phyloP scores from a whole-genome alignment of 2,797 vertebrate species.

The Nothura maculosa region DNA sequence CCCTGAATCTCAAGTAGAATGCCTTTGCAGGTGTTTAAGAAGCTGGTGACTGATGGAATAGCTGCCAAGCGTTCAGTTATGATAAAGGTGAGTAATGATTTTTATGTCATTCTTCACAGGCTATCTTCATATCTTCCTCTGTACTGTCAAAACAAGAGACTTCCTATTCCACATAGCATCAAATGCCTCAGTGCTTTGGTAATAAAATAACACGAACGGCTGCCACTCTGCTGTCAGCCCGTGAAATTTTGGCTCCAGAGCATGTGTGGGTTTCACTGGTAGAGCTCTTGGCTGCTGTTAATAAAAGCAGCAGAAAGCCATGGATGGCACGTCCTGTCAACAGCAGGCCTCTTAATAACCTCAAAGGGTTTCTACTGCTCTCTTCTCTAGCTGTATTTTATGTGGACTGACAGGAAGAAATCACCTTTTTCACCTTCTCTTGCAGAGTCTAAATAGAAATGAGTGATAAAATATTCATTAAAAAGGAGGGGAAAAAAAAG shows the following conservation, averaged over 20 bases:
- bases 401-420: slow-evolving; percentile 11
- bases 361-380: not conserved
- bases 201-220: not conserved
- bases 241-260: not conserved
- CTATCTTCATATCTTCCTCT: not conserved
- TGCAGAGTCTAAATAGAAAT: not conserved
- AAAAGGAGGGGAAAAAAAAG: not conserved
- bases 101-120: slow-evolving; percentile 24
- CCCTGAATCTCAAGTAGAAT: not conserved
- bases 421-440: slow-evolving; percentile 11
- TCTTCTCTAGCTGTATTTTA: not conserved
- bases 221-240: not conserved
- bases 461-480: slow-evolving; percentile 35
- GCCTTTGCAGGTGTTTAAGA: not conserved
- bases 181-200: not conserved
- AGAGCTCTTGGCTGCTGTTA: not conserved
- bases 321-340: not conserved
- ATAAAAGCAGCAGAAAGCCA: slow-evolving; percentile 6
- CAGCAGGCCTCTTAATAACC: not conserved
- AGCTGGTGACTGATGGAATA: not conserved
- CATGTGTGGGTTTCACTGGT: not conserved
- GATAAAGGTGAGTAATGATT: slow-evolving; percentile 46
- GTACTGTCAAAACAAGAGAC: not conserved
- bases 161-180: not conserved
- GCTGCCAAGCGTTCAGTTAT: slow-evolving; percentile 7